Percentiles rank a stretch among this genome's conserved stretches.
Evolutionary conservation across 1,140 invertebrate genomes (phyloP).

Genomic region (Psix sp.): DNA sequence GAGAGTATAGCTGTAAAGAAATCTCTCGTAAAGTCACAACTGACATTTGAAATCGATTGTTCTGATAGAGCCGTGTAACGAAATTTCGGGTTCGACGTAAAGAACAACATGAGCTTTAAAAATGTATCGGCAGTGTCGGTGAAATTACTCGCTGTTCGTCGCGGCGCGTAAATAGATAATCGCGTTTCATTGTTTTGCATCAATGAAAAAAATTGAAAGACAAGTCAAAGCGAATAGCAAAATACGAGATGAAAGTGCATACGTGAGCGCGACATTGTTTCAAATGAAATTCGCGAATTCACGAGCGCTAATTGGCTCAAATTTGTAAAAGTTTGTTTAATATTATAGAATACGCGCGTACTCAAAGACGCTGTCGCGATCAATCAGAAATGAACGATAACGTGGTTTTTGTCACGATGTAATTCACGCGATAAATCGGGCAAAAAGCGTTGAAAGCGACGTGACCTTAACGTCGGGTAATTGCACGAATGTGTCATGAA

Average conservation of each 20-base stretch:
- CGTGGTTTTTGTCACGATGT: neutral
- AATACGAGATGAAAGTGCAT: slow-evolving; percentile 47
- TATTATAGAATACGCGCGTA: slow-evolving; percentile 34
- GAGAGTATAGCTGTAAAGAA: too few species aligned
- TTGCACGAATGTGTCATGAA: slow-evolving; percentile 46
- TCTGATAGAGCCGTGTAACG: neutral
- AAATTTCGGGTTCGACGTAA: slow-evolving; percentile 8
- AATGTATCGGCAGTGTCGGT: slow-evolving; percentile 35
- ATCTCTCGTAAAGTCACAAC: slow-evolving; percentile 21
- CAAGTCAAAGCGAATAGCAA: slow-evolving; percentile 50
- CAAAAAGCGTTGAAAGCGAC: slow-evolving; percentile 34
- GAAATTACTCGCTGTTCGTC: slow-evolving; percentile 36
- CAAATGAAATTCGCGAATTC: slow-evolving; percentile 47
- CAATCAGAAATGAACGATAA: slow-evolving; percentile 13
- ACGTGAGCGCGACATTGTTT: slow-evolving; percentile 45
- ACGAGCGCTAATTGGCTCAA: slow-evolving; percentile 36
- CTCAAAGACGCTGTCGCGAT: slow-evolving; percentile 9
- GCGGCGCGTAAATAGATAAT: slow-evolving; percentile 46
- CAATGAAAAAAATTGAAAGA: slow-evolving; percentile 48
- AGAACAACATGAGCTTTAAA: slow-evolving; percentile 40
- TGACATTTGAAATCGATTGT: slow-evolving; percentile 29
- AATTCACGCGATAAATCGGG: slow-evolving; percentile 18
- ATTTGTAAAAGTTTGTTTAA: slow-evolving; percentile 45
- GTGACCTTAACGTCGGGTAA: slow-evolving; percentile 49
- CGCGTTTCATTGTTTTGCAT: slow-evolving; percentile 53